Evolutionary conservation across 2,888 invertebrate species (phyloP).

Genomic region (Chalcosyrphus nemorum): DNA sequence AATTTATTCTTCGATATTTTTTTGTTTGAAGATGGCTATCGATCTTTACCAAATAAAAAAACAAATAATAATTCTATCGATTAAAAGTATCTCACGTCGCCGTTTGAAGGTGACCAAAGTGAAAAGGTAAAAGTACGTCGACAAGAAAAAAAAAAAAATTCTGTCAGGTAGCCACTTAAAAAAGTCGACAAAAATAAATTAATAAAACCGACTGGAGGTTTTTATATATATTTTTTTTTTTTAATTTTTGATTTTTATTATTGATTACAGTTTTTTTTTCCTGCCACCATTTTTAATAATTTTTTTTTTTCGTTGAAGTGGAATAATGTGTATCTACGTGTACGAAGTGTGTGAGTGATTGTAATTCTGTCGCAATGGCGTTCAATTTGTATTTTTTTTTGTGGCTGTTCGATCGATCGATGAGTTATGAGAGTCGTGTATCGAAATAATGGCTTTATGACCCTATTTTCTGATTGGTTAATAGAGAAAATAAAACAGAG

Average conservation of each 20-base stretch:
- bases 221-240: conserved; percentile 14
- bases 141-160: conserved; percentile 15
- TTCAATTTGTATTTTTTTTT: conserved; percentile 36
- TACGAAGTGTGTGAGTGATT: conserved; percentile 42
- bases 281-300: conserved; percentile 20
- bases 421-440: conserved; percentile 50
- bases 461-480: conserved; percentile 67
- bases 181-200: conserved; percentile 35
- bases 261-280: conserved; percentile 53
- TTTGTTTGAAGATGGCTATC: conserved; percentile 52
- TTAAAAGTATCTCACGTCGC: conserved; percentile 49
- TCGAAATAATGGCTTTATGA: conserved; percentile 55
- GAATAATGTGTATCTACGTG: background rate
- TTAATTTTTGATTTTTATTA: conserved; percentile 41
- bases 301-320: conserved; percentile 45
- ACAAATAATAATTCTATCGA: conserved; percentile 48
- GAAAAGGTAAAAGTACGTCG: conserved; percentile 23
- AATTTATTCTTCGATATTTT: background rate
- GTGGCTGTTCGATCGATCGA: conserved; percentile 42
- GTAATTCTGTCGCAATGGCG: conserved; percentile 49
- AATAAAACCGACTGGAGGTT: conserved; percentile 18
- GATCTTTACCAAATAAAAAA: conserved; percentile 29
- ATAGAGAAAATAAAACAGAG: background rate
- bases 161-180: conserved; percentile 62
- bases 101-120: conserved; percentile 35